These are phyloP conservation scores for Rapana venosa DNA, from an alignment of 2,888 invertebrate species.

Conservation along the genomic window DNA sequence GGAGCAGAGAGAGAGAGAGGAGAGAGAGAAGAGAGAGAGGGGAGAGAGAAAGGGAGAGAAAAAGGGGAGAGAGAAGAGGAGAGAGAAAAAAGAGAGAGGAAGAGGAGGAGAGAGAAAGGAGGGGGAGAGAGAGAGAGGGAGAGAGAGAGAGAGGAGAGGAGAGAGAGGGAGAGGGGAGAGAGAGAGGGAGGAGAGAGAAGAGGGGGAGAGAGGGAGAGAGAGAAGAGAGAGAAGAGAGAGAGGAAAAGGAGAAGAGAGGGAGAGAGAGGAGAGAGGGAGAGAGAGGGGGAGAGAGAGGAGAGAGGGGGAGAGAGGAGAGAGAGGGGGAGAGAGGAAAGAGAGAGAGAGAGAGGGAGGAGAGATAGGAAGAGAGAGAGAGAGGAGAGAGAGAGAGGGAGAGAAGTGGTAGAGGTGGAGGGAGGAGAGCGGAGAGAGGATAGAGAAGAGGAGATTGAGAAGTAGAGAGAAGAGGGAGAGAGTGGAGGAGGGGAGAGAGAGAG, in stretches of 20 bases:
- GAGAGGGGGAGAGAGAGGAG: neutral
- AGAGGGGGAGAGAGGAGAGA: too few species aligned
- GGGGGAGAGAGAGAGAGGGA: conserved; percentile 8
- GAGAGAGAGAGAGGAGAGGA: conserved; percentile 16
- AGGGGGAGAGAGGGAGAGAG: neutral
- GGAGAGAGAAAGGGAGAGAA: neutral
- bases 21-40: neutral
- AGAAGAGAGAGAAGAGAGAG: too few species aligned
- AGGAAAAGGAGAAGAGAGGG: too few species aligned
- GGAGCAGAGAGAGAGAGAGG: too few species aligned
- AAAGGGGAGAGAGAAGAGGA: neutral
- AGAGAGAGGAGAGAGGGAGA: too few species aligned
- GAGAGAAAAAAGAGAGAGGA: too few species aligned
- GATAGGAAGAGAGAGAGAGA: neutral
- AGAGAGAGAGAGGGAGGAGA: neutral
- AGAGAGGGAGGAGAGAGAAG: neutral
- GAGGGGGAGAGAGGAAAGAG: neutral
- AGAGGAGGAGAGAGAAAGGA: neutral
- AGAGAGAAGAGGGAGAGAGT: too few species aligned
- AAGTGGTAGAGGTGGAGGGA: neutral
- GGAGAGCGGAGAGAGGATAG: neutral
- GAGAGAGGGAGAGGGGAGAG: neutral
- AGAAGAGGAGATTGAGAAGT: too few species aligned
- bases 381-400: neutral
- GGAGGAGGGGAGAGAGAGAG: too few species aligned